These are phyloP conservation scores for Daktulosphaira vitifoliae DNA, from an alignment of 1,140 invertebrate species.

Conservation along the genomic window DNA sequence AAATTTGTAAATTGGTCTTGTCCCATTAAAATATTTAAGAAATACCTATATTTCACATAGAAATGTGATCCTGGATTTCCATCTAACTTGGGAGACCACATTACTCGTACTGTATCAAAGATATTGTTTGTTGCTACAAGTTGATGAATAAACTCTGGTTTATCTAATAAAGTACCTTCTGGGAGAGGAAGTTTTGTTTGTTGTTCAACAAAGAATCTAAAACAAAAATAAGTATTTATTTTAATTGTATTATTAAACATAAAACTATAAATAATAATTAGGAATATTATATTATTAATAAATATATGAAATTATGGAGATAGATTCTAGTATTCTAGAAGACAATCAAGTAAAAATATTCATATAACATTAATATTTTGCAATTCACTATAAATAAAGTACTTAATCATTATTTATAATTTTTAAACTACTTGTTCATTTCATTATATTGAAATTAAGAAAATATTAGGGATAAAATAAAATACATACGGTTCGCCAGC, in stretches of 20 bases:
- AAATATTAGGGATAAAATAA: slow-evolving; percentile 11
- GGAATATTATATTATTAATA: neutral
- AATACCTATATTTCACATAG: slow-evolving; percentile 70
- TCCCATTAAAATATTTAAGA: neutral
- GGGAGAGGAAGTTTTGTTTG: slow-evolving; percentile 51
- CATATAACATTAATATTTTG: no score
- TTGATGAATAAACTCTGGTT: slow-evolving; percentile 65
- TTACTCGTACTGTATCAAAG: slow-evolving; percentile 63
- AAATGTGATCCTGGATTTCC: slow-evolving; percentile 75
- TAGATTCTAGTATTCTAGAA: no score
- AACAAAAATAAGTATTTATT: no score
- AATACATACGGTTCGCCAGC: slow-evolving; percentile 62
- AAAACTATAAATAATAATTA: neutral
- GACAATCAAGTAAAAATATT: no score
- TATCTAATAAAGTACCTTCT: slow-evolving; percentile 55
- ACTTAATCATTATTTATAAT: no score
- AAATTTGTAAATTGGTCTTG: no score
- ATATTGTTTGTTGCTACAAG: slow-evolving; percentile 62
- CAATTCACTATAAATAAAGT: no score
- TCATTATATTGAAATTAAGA: no score
- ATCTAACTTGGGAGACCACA: slow-evolving; percentile 67
- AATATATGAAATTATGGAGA: no score
- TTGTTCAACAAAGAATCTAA: slow-evolving; percentile 59
- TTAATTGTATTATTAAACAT: neutral
- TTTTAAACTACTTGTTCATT: neutral